Evolutionary conservation across 2,113 vertebrate species (phyloP).

Genomic region (Siphamia tubifer): DNA sequence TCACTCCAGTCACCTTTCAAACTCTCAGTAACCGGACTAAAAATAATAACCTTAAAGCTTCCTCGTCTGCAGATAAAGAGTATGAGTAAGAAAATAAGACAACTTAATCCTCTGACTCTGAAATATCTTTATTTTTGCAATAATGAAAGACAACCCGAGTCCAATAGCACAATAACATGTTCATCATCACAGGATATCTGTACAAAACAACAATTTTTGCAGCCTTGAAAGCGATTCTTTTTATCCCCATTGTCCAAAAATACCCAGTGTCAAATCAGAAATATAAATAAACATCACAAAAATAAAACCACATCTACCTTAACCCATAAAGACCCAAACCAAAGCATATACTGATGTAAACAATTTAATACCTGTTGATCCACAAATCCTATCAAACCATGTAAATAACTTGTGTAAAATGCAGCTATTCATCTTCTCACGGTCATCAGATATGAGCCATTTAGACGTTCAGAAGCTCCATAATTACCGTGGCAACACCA

Average conservation of each 20-base stretch:
- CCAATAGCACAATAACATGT: slow-evolving; percentile 51
- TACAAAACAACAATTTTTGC: slow-evolving; percentile 54
- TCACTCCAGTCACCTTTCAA: background rate
- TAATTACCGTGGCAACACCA: no score
- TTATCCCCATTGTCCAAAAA: background rate
- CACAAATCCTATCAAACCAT: no score
- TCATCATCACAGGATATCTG: slow-evolving; percentile 53
- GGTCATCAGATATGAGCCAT: no score
- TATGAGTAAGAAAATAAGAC: slow-evolving; percentile 7
- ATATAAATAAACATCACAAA: no score
- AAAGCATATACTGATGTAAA: no score
- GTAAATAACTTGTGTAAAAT: no score
- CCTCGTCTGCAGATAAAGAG: background rate
- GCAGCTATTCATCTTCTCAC: no score
- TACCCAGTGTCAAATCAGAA: slow-evolving; percentile 9
- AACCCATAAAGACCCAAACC: no score
- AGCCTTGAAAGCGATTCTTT: slow-evolving; percentile 20
- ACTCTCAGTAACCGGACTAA: background rate
- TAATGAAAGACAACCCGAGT: slow-evolving; percentile 34
- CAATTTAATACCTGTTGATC: no score
- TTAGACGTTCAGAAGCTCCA: no score
- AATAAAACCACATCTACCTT: no score
- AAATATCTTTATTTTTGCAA: slow-evolving; percentile 62
- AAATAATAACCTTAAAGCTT: slow-evolving; percentile 2
- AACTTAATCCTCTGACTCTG: slow-evolving; percentile 17